phyloP scores from a whole-genome alignment of 2,113 vertebrate species.

The Hydrochoerus hydrochaeris region DNA sequence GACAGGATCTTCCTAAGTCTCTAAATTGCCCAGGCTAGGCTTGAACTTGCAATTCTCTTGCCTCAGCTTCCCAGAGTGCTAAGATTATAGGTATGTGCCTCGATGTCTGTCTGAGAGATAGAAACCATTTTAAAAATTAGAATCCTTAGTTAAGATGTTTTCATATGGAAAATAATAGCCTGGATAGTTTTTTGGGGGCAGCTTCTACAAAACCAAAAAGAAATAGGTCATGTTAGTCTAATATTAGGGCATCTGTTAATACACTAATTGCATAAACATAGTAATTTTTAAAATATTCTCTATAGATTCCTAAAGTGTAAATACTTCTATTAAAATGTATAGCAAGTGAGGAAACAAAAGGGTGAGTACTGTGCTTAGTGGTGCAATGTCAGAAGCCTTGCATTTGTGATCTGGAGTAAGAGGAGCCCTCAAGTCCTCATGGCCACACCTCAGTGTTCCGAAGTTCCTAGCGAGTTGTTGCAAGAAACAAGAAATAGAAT shows the following conservation, averaged over 20 bases:
- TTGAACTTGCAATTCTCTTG: neutral
- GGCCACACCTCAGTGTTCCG: neutral
- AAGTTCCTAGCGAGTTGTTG: neutral
- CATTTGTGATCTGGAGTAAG: slow-evolving; percentile 12
- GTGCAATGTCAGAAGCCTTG: neutral
- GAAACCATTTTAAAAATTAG: neutral
- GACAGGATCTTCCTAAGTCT: neutral
- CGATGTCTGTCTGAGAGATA: neutral
- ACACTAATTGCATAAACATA: neutral
- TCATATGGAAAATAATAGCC: neutral
- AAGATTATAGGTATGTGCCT: neutral
- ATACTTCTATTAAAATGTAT: neutral
- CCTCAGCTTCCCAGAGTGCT: neutral
- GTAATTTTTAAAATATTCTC: neutral
- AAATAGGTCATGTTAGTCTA: neutral
- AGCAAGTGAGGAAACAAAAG: neutral
- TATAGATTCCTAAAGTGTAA: slow-evolving; percentile 5
- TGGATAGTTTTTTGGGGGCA: neutral
- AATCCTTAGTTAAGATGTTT: slow-evolving; percentile 21
- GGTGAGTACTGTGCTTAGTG: neutral
- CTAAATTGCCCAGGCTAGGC: neutral
- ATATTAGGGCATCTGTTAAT: neutral
- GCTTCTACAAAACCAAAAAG: slow-evolving; percentile 19
- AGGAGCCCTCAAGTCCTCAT: neutral
- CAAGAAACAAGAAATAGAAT: neutral